Base-by-base conservation (phyloP, 2,797 vertebrate genomes). In the Falco cherrug region DNA sequence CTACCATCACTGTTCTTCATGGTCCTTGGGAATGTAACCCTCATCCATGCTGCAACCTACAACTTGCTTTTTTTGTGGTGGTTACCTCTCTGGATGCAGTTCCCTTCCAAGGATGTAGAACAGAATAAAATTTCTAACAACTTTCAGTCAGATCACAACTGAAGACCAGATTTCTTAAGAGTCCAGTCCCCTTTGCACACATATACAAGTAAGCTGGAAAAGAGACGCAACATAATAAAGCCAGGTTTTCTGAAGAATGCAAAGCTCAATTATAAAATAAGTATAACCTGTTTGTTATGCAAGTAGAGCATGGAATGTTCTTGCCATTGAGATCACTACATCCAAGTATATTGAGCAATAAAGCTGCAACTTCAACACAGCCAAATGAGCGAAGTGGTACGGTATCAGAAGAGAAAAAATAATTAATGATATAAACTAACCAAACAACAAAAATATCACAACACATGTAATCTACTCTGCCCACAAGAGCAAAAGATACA, bases 281-380 rank as follows among this genome's bases (percentile, higher is more conserved):
- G 73, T 28, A 81, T 69, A 87, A 90, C 71, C 60, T 84, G 35
- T 80, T 85, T 64, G 33, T 89, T 91, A 70, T 17, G 84, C 50
- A 91, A 87, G 73, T 29, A 31, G 39, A 69, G 33, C 53, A 75
- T 84, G 51, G 78, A 94, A 96, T 47, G 90, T 83, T 87, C 78
- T 76, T 41, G 47, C 50, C 7, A 4, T 24, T 69, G 50, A 94
- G 45, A 87, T 69, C 39, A 61, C 41, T 84, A 33, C 26, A 89
- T 43, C 31, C 1, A 5, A 77, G 75, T 47, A 87, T 11, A 26
- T 53, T 96, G 33, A 94, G 95, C 68, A 96, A 91, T 60, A 47
- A 87, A 67, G 39, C 20, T 79, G 35, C 64, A 93, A 50, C 10
- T 83, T 87, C 64, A 87, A 56, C 1, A 1, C 14, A 83, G 35